Conservation (phyloP, 2,797 vertebrate species). For the Coilia nasus region DNA sequence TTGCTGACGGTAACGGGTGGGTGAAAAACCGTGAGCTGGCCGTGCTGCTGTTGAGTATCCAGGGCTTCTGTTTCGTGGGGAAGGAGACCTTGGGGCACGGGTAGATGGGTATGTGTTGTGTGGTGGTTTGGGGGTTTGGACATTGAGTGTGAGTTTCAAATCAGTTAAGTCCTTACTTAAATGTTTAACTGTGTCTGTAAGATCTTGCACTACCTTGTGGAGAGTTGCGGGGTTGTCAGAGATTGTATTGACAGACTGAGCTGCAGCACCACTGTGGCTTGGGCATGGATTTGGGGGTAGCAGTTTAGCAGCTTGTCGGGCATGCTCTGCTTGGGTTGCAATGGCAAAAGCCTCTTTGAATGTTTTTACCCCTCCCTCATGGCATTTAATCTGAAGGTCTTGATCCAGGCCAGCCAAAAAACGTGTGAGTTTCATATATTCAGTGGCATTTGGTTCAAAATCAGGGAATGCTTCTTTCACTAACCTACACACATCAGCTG, state of each 20-base stretch:
- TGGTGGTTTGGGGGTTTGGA: background rate
- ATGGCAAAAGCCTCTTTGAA: constrained; percentile 23
- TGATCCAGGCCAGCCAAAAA: constrained; percentile 30
- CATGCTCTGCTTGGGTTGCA: constrained; percentile 18
- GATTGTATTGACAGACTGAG: background rate
- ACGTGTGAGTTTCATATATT: constrained; percentile 31
- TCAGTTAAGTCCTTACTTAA: background rate
- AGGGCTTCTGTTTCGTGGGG: no score
- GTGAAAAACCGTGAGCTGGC: no score
- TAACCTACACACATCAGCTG: constrained; percentile 33
- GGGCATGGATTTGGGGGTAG: background rate
- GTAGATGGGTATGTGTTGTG: background rate
- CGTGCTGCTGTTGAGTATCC: no score
- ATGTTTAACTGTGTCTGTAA: background rate
- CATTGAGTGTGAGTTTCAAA: background rate
- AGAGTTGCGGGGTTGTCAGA: background rate
- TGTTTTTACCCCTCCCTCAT: constrained; percentile 26
- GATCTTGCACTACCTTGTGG: background rate
- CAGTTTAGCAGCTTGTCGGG: background rate
- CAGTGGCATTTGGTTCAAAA: constrained; percentile 30
- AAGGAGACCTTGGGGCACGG: no score
- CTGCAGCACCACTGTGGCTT: background rate
- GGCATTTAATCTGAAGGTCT: constrained; percentile 29
- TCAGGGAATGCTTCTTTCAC: constrained; percentile 40
- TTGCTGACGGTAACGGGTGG: no score